A percentile compares a stretch with the other conserved stretches of the same genome.
phyloP scores from a whole-genome alignment of 2,888 invertebrate species.

The Linnaemya vulpina region DNA sequence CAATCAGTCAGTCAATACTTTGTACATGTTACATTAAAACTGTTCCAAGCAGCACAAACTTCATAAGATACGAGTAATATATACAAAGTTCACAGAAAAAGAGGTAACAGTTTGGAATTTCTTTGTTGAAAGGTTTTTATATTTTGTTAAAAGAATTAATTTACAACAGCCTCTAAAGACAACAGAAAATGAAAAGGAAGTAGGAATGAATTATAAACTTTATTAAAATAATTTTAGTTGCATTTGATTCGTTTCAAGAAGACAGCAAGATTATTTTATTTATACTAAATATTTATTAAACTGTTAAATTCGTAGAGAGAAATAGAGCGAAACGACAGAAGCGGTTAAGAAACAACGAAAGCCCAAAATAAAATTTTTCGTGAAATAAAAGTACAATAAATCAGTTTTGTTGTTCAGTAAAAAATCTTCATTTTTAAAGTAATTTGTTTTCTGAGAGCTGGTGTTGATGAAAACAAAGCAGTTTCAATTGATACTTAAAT shows the following conservation, averaged over 20 bases:
- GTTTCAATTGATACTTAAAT: constrained; percentile 31
- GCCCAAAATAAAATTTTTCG: constrained; percentile 55
- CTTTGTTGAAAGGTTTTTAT: constrained; percentile 18
- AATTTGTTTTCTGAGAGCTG: constrained; percentile 16
- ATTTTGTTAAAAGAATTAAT: constrained; percentile 27
- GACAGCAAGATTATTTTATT: constrained; percentile 18
- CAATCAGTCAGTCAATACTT: constrained; percentile 38
- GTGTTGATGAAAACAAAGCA: constrained; percentile 60
- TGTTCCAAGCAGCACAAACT: constrained; percentile 40
- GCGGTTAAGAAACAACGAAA: constrained; percentile 54
- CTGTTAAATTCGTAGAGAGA: constrained; percentile 26
- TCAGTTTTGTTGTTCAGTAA: constrained; percentile 69
- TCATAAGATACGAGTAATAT: constrained; percentile 31
- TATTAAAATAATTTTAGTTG: constrained; percentile 29
- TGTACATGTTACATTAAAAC: constrained; percentile 24
- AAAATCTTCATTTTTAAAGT: constrained; percentile 52
- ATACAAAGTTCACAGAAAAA: constrained; percentile 24
- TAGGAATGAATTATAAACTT: constrained; percentile 25
- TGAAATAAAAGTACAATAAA: constrained; percentile 51
- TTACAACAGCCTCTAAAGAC: constrained; percentile 60
- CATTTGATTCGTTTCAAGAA: background rate
- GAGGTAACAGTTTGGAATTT: constrained; percentile 11
- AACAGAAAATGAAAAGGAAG: constrained; percentile 38
- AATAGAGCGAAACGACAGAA: constrained; percentile 54
- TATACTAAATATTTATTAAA: constrained; percentile 31